These are phyloP conservation scores for Elmis aenea DNA, from an alignment of 2,888 invertebrate species.

Conservation along the genomic window DNA sequence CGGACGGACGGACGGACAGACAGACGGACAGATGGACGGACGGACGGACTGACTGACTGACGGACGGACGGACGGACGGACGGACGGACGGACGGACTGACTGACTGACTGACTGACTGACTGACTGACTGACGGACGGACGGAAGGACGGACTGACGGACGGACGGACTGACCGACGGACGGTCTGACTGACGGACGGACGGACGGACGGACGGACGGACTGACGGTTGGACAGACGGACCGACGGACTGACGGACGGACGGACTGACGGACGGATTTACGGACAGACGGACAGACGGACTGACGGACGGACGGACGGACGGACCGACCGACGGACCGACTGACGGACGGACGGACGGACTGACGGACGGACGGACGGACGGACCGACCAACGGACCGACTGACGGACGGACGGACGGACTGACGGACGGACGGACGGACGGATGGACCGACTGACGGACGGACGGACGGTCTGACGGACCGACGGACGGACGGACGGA, in stretches of 20 bases:
- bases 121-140: slow-evolving; percentile 1
- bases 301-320: background rate
- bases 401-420: background rate
- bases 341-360: background rate
- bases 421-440: background rate
- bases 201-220: no score
- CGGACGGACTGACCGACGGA: no score
- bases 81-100: slow-evolving; percentile 17
- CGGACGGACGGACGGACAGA: no score
- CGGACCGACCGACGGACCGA: no score
- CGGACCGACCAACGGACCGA: no score
- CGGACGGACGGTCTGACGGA: no score
- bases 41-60: slow-evolving; percentile 16
- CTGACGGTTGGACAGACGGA: no score
- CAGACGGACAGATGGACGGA: no score
- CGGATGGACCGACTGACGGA: no score
- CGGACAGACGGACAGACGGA: background rate
- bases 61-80: slow-evolving; percentile 18
- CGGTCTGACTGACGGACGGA: no score
- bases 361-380: background rate
- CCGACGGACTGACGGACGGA: no score
- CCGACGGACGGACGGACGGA: no score
- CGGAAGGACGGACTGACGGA: background rate
- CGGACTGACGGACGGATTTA: background rate
- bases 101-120: slow-evolving; percentile 13